Conservation (phyloP, 2,888 invertebrate genomes). For the Julus scandinavius region DNA sequence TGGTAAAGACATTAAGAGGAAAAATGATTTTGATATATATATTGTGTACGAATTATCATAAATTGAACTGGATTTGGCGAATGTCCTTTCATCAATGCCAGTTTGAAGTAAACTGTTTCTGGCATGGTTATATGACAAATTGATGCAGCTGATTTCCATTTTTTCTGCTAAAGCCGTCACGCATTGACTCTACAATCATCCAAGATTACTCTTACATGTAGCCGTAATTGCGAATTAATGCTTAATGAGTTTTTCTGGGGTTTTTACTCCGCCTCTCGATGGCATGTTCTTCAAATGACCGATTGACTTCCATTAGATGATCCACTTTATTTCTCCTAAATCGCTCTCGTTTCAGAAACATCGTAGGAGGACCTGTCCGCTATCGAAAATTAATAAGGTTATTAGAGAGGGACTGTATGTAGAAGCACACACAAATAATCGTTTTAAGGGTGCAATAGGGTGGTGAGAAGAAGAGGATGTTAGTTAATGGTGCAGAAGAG, state of each 20-base stretch:
- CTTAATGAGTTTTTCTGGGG: conserved; percentile 38
- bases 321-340: conserved; percentile 31
- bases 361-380: conserved; percentile 36
- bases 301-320: conserved; percentile 42
- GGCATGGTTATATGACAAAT: neutral
- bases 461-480: conserved; percentile 38
- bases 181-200: neutral
- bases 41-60: neutral
- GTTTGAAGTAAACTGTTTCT: conserved; percentile 9
- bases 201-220: neutral
- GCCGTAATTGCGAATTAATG: conserved; percentile 31
- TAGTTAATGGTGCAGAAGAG: conserved; percentile 20
- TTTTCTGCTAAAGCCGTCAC: neutral
- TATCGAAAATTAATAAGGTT: conserved; percentile 38
- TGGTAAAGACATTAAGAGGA: too few relatives aligned
- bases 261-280: neutral
- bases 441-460: neutral
- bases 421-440: neutral
- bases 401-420: conserved; percentile 10
- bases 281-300: conserved; percentile 38
- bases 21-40: too few relatives aligned
- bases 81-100: neutral
- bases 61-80: neutral
- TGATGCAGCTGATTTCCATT: neutral
- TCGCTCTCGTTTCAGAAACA: conserved; percentile 34